Base-by-base conservation (phyloP, 2,888 invertebrate species). In the Polyommatus icarus region DNA sequence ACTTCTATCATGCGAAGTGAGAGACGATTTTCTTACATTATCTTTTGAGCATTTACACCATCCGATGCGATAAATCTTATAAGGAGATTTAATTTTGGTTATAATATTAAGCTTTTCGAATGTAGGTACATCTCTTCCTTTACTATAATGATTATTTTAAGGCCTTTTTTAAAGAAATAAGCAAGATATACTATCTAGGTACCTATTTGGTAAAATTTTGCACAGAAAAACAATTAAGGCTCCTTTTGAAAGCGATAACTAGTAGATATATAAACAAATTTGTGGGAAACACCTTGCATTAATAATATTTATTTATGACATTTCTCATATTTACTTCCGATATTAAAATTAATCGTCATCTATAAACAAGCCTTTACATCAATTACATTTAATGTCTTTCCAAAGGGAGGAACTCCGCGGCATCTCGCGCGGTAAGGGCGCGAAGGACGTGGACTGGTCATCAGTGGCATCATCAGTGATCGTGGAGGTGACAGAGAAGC, bases 371-470 rank as follows among this genome's bases (percentile, higher is more conserved):
- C 54, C 3, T 54, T 18, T 18, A 15, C 54, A 54, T 54, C 18
- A 54, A 54, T 54, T 18, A 54, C 54, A 18, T 54, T 54, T 18
- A 54, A 54, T 18, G 15, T 54, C 18, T 54, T 54, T 54, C 71
- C 40, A 57, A 78, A 96, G 97, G 81, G 98, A 98, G 90, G 98
- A 98, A 89, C 94, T 98, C 7, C 91, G 97, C 46, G 98, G 98
- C 29, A 96, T 97, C 50, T 97, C 98, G 0, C 95, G 98, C 81
- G 97, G 97, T 59, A 96, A 96, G 83, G 96, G 96, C 86, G 96
- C 96, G 0, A 97, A 98, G 88, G 98, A 98, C 87, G 95, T 98
- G 0, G 97, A 98, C 89, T 98, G 98, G 98, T 95, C 96, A 0
- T 95, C 95, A 67, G 96, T 98, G 0, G 98, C 98, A 0, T 94